Percentiles rank a stretch among this genome's conserved stretches.
Conservation (phyloP, 2,888 invertebrate species). For the Calameuta filiformis region DNA sequence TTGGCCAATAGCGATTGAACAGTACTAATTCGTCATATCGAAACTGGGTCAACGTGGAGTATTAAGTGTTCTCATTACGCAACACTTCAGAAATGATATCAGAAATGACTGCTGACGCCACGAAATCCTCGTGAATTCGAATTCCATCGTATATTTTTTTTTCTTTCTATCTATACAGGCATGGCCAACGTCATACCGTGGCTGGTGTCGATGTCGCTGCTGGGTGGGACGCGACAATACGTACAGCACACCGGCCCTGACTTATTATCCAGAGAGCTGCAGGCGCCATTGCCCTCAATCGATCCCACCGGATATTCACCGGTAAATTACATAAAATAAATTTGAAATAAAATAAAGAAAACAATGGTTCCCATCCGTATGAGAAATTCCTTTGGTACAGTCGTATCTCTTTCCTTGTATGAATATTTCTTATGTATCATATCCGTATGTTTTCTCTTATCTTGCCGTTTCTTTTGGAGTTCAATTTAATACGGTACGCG, state of each 20-base stretch:
- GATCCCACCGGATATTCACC: not conserved
- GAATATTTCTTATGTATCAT: not conserved
- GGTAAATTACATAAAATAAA: not conserved
- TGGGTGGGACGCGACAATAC: conserved; percentile 50
- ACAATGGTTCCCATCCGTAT: not conserved
- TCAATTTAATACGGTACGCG: not conserved
- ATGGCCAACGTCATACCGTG: conserved; percentile 59
- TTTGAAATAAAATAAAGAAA: not conserved
- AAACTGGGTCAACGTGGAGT: not conserved
- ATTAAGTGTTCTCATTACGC: not conserved
- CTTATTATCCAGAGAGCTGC: conserved; percentile 53
- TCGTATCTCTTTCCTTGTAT: not conserved
- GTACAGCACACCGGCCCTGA: conserved; percentile 39
- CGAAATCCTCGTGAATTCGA: not conserved
- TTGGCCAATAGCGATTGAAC: not conserved
- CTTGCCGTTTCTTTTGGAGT: not conserved
- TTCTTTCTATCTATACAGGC: conserved; percentile 44
- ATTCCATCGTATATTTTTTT: conserved; percentile 1
- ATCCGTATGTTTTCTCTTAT: not conserved
- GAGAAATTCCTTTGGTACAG: not conserved
- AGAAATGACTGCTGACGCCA: not conserved
- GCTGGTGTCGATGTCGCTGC: conserved; percentile 63
- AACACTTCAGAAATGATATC: not conserved
- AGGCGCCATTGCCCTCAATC: conserved; percentile 36
- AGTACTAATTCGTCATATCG: not conserved